Evolutionary conservation across 2,888 invertebrate species (phyloP).

Genomic region (Sesamia inferens): DNA sequence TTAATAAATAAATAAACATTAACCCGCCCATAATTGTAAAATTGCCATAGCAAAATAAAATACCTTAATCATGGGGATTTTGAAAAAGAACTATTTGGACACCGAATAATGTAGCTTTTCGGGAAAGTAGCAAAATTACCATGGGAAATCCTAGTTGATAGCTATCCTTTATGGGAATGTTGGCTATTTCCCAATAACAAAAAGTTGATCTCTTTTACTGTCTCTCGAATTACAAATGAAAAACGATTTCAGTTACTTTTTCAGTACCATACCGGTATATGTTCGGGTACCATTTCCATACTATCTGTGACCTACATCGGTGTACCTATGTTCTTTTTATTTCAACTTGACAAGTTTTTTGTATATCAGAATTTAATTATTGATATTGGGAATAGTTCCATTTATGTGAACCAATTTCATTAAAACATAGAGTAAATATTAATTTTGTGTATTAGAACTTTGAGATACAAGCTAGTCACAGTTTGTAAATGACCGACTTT

Average conservation of each 20-base stretch:
- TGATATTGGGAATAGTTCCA: not conserved
- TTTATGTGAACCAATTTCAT: not conserved
- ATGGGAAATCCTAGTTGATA: slow-evolving; percentile 11
- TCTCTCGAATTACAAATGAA: not conserved
- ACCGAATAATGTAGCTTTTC: slow-evolving; percentile 7
- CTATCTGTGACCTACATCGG: slow-evolving; percentile 2
- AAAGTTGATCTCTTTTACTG: not conserved
- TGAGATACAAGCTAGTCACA: not conserved
- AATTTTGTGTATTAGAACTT: not conserved
- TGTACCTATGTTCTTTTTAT: too few relatives aligned
- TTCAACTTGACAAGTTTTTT: not conserved
- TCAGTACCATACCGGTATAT: not conserved
- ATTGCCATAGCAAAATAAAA: not conserved
- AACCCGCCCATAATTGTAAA: not conserved
- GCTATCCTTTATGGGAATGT: not conserved
- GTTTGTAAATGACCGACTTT: not conserved
- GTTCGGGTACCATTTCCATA: not conserved
- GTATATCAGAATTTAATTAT: too few relatives aligned
- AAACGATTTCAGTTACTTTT: slow-evolving; percentile 25
- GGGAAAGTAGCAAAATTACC: not conserved
- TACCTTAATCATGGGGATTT: too few relatives aligned
- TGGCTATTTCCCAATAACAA: not conserved
- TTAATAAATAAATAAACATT: too few relatives aligned
- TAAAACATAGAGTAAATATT: not conserved
- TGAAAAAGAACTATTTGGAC: too few relatives aligned